These are phyloP conservation scores for Tipula unca DNA, from an alignment of 2,888 invertebrate species.

Conservation along the genomic window DNA sequence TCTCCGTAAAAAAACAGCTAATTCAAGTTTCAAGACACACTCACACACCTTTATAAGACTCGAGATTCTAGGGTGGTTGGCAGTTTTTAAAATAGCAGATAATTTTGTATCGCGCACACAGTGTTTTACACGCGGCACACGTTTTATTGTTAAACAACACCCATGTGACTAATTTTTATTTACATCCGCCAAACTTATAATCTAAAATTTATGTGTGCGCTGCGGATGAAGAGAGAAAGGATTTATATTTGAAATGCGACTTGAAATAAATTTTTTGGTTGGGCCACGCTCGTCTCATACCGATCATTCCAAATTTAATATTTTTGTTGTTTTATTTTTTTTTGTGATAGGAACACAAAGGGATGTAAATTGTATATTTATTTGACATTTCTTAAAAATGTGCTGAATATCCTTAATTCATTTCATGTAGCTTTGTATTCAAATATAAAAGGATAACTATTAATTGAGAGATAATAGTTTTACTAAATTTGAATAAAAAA, in stretches of 20 bases:
- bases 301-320: background rate
- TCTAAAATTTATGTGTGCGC: background rate
- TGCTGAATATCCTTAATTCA: background rate
- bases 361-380: background rate
- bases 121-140: background rate
- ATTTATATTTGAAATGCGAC: background rate
- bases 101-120: background rate
- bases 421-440: background rate
- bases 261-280: background rate
- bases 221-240: too few species aligned
- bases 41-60: background rate
- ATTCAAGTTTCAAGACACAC: background rate
- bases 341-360: background rate
- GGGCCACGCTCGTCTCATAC: background rate
- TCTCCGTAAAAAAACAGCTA: background rate
- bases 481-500: background rate
- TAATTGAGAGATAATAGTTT: conserved; percentile 8
- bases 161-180: conserved; percentile 8
- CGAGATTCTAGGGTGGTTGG: background rate
- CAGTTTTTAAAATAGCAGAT: background rate
- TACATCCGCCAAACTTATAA: background rate
- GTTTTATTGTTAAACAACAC: background rate
- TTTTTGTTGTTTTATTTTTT: too few species aligned
- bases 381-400: background rate
- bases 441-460: background rate